These are phyloP conservation scores for Caenorhabditis sp. DNA, from an alignment of 2,888 invertebrate species.

Conservation along the genomic window DNA sequence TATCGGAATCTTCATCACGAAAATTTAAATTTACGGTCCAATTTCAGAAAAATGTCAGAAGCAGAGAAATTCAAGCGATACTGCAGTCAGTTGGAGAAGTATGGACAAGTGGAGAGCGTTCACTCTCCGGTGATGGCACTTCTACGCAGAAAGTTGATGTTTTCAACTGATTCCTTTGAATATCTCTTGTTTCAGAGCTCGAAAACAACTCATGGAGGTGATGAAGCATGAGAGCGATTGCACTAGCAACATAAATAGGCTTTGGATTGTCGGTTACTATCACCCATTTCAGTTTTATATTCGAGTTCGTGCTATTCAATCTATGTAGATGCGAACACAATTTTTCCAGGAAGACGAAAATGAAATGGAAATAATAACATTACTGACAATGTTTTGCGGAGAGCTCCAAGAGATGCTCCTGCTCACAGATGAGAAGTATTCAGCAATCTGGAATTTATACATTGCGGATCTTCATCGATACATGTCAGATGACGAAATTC, in stretches of 20 bases:
- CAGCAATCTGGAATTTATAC: constrained; percentile 35
- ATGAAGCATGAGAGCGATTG: constrained; percentile 18
- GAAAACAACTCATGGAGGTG: constrained; percentile 37
- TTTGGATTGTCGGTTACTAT: constrained; percentile 57
- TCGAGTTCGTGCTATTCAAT: constrained; percentile 1
- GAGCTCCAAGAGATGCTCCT: constrained; percentile 50
- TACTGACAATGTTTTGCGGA: constrained; percentile 57
- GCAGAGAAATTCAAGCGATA: constrained; percentile 28
- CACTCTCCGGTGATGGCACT: constrained; percentile 52
- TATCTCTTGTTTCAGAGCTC: constrained; percentile 33
- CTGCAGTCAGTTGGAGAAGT: constrained; percentile 36
- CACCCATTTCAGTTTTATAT: constrained; percentile 29
- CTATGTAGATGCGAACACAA: not conserved
- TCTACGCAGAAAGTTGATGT: constrained; percentile 47
- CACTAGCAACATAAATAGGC: constrained; percentile 19
- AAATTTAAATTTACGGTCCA: not conserved
- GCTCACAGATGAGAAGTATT: constrained; percentile 20
- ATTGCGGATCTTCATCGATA: constrained; percentile 63
- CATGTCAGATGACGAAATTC: constrained; percentile 40
- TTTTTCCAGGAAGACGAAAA: constrained; percentile 29
- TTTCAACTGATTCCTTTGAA: not conserved
- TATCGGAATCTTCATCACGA: not conserved
- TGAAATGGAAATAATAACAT: constrained; percentile 16
- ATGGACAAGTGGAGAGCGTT: constrained; percentile 22
- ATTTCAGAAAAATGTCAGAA: constrained; percentile 5